These are phyloP conservation scores for Sebastes matsubarae DNA, from an alignment of 2,797 vertebrate species.

Conservation along the genomic window DNA sequence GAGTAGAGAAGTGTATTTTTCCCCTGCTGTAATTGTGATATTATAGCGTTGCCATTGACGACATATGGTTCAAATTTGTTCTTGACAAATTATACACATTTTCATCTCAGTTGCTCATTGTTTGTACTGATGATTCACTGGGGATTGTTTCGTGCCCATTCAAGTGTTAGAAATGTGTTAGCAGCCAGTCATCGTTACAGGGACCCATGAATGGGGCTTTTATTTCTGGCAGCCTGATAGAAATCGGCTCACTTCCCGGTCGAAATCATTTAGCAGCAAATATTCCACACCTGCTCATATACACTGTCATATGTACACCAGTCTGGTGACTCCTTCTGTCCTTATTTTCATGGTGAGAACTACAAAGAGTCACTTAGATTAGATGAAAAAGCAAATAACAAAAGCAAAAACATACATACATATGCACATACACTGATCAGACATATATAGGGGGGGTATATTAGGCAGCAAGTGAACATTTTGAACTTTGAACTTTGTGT, in stretches of 20 bases:
- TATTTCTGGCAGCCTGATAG: constrained; percentile 1
- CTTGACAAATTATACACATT: neutral
- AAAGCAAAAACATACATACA: too few species aligned
- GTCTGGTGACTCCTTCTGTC: neutral
- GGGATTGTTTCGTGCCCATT: constrained; percentile 10
- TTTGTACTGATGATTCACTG: constrained; percentile 20
- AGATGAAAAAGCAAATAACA: neutral
- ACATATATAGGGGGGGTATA: too few species aligned
- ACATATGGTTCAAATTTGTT: constrained; percentile 27
- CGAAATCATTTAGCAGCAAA: neutral
- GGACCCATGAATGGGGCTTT: constrained; percentile 24
- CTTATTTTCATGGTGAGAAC: neutral
- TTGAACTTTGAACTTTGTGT: too few species aligned
- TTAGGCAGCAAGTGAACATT: too few species aligned
- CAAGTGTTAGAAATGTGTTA: constrained; percentile 15
- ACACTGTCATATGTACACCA: too few species aligned
- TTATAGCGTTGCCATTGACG: neutral
- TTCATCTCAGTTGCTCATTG: neutral
- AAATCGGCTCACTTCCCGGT: neutral
- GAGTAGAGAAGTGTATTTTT: neutral
- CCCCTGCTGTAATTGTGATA: neutral
- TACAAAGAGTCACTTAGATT: neutral
- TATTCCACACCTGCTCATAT: neutral
- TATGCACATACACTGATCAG: too few species aligned
- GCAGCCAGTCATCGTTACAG: constrained; percentile 12